phyloP scores from a whole-genome alignment of 2,888 invertebrate species.

The Diogma glabrata region DNA sequence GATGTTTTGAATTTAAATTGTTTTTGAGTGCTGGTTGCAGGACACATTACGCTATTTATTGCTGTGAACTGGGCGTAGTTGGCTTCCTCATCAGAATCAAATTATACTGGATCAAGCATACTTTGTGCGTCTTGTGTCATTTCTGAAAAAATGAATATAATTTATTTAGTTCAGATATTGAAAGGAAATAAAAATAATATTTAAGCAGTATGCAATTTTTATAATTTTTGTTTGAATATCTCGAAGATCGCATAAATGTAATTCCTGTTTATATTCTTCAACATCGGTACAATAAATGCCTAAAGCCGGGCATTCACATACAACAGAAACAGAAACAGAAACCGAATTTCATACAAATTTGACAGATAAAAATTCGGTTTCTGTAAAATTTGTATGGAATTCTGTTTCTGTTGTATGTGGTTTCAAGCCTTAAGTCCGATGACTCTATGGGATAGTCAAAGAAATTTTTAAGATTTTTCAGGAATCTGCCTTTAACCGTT shows the following conservation, averaged over 20 bases:
- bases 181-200: neutral
- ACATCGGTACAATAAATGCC: too few species aligned
- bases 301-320: too few species aligned
- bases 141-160: too few species aligned
- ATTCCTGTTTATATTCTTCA: neutral
- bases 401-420: too few species aligned
- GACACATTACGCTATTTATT: neutral
- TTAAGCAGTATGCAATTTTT: neutral
- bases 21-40: neutral
- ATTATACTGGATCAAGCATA: neutral
- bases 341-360: too few species aligned
- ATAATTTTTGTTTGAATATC: constrained; percentile 2
- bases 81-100: neutral
- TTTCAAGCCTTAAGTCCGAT: too few species aligned
- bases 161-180: too few species aligned
- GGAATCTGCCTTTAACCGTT: too few species aligned
- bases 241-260: neutral
- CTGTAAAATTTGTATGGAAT: too few species aligned
- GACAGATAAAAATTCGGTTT: too few species aligned
- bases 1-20: neutral
- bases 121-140: neutral
- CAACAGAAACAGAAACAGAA: too few species aligned
- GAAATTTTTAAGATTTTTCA: neutral
- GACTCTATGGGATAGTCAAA: neutral
- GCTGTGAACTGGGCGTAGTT: neutral